These are phyloP conservation scores for Apteryx owenii DNA, from an alignment of 2,113 vertebrate genomes.

Conservation along the genomic window DNA sequence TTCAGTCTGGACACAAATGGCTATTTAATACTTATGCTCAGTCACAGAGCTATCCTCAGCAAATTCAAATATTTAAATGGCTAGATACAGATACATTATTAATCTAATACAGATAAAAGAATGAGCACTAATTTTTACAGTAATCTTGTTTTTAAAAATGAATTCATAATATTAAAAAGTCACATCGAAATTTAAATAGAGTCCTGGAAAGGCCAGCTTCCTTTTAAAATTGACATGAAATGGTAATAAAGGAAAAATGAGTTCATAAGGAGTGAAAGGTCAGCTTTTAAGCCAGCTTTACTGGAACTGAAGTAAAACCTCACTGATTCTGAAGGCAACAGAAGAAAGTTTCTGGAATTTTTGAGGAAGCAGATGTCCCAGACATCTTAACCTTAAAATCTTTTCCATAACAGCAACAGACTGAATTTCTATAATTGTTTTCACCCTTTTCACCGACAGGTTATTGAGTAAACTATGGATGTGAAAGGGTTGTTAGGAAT, in stretches of 20 bases:
- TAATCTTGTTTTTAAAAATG: not conserved
- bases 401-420: not conserved
- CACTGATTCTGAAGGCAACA: not conserved
- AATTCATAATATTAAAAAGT: not conserved
- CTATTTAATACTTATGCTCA: not conserved
- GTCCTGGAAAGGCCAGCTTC: not conserved
- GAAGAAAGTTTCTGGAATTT: not conserved
- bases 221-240: not conserved
- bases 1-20: not conserved
- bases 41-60: not conserved
- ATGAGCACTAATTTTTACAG: not conserved
- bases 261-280: not conserved
- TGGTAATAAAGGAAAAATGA: not conserved
- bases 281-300: not conserved
- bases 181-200: not conserved
- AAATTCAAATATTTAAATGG: constrained; percentile 5
- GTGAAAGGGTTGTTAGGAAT: not conserved
- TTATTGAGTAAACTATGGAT: not conserved
- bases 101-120: not conserved
- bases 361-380: not conserved
- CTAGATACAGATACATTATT: not conserved
- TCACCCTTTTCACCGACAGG: not conserved
- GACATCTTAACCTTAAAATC: not conserved
- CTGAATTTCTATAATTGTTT: not conserved
- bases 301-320: not conserved